A percentile compares a stretch with the other conserved stretches of the same genome.
These are phyloP conservation scores for Diphyllodes magnificus DNA, from an alignment of 2,113 vertebrate species.

Conservation along the genomic window DNA sequence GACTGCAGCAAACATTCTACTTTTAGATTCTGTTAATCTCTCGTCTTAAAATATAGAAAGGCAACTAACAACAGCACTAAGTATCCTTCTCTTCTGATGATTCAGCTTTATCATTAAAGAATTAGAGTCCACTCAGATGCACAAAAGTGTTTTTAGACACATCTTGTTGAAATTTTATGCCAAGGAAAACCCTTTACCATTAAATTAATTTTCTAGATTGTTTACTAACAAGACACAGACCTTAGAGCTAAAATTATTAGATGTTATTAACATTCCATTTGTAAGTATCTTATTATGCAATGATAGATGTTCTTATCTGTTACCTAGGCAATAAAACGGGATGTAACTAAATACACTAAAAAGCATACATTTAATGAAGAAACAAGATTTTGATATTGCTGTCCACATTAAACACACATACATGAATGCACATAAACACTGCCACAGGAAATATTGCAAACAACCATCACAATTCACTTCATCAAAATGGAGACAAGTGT, in stretches of 20 bases:
- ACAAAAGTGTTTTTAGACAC: neutral
- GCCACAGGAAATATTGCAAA: neutral
- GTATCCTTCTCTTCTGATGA: conserved; percentile 14
- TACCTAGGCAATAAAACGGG: neutral
- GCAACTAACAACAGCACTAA: neutral
- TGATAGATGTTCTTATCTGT: neutral
- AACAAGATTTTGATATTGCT: neutral
- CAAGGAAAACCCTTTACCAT: neutral
- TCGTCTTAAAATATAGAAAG: conserved; percentile 29
- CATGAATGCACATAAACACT: neutral
- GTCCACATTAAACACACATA: neutral
- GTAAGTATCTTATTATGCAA: neutral
- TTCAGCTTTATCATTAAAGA: conserved; percentile 20
- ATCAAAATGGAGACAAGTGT: neutral
- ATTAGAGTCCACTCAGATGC: neutral
- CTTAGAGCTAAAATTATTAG: neutral
- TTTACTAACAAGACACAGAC: neutral
- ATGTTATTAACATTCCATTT: neutral
- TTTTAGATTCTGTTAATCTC: conserved; percentile 53
- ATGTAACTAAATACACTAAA: neutral
- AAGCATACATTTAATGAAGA: neutral
- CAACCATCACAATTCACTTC: neutral
- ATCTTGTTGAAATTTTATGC: neutral
- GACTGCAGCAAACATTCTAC: conserved; percentile 33
- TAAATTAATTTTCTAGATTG: neutral